phyloP scores from a whole-genome alignment of 2,888 invertebrate species.

The Linnaemya tessellans region DNA sequence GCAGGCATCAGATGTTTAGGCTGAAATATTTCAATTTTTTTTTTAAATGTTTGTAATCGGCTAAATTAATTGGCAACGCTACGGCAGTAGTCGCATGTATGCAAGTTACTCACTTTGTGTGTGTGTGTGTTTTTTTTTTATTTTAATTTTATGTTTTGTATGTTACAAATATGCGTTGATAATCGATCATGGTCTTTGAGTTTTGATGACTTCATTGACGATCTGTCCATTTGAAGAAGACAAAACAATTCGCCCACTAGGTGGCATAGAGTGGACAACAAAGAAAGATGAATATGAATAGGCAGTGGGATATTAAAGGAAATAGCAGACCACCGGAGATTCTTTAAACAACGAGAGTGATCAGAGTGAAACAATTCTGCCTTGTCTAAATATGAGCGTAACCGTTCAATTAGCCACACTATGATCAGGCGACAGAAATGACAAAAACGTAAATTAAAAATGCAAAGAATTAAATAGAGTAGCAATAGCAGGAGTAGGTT shows the following conservation, averaged over 20 bases:
- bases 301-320: not conserved
- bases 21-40: not conserved
- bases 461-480: not conserved
- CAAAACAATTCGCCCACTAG: slow-evolving; percentile 70
- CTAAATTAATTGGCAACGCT: slow-evolving; percentile 69
- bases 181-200: slow-evolving; percentile 79
- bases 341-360: slow-evolving; percentile 23
- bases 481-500: not conserved
- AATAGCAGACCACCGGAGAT: slow-evolving; percentile 41
- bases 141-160: slow-evolving; percentile 1
- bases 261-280: slow-evolving; percentile 53
- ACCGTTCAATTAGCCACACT: slow-evolving; percentile 69
- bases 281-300: not conserved
- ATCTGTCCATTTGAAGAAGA: slow-evolving; percentile 22
- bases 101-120: slow-evolving; percentile 1
- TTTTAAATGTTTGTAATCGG: slow-evolving; percentile 14
- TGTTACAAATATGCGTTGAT: slow-evolving; percentile 76
- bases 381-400: slow-evolving; percentile 69
- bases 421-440: slow-evolving; percentile 60
- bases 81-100: slow-evolving; percentile 63
- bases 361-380: slow-evolving; percentile 48
- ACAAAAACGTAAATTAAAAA: slow-evolving; percentile 30
- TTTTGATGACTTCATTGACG: slow-evolving; percentile 78
- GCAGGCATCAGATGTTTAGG: not conserved
- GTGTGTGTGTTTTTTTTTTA: slow-evolving; percentile 12